phyloP scores from a whole-genome alignment of 2,888 invertebrate species.

The Synergus itoensis region DNA sequence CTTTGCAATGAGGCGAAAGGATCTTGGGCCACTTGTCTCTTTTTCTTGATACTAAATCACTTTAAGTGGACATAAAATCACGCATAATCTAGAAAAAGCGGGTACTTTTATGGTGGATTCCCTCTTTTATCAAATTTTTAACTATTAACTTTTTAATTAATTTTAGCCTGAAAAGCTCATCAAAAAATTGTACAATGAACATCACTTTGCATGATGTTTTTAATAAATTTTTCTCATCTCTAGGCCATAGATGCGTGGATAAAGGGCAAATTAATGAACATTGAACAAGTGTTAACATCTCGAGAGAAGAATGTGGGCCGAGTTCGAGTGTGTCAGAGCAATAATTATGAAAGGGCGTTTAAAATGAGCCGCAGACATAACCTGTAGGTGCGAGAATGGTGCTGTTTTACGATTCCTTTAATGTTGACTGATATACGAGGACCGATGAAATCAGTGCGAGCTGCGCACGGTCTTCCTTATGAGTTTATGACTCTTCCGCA shows the following conservation, averaged over 20 bases:
- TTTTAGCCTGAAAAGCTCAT: no score
- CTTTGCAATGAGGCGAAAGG: constrained; percentile 18
- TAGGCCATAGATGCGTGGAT: neutral
- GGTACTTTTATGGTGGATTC: no score
- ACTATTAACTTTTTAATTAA: no score
- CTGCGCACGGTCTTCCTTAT: constrained; percentile 57
- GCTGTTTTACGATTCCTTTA: constrained; percentile 61
- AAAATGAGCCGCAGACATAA: constrained; percentile 1
- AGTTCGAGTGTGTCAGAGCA: neutral
- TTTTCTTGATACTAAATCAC: constrained; percentile 28
- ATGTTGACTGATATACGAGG: constrained; percentile 61
- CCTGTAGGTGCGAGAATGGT: constrained; percentile 41
- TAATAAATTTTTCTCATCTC: neutral
- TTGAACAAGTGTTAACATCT: neutral
- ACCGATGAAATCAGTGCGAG: constrained; percentile 60
- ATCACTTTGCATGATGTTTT: neutral
- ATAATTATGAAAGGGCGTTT: constrained; percentile 27
- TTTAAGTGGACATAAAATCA: constrained; percentile 33
- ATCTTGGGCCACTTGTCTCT: constrained; percentile 33
- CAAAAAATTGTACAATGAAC: no score
- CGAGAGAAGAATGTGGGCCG: neutral
- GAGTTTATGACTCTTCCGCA: constrained; percentile 53
- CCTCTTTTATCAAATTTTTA: no score
- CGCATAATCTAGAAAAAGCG: neutral
- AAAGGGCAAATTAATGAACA: neutral